phyloP scores from a whole-genome alignment of 2,797 vertebrate genomes.

The Leptatherina wallacei region DNA sequence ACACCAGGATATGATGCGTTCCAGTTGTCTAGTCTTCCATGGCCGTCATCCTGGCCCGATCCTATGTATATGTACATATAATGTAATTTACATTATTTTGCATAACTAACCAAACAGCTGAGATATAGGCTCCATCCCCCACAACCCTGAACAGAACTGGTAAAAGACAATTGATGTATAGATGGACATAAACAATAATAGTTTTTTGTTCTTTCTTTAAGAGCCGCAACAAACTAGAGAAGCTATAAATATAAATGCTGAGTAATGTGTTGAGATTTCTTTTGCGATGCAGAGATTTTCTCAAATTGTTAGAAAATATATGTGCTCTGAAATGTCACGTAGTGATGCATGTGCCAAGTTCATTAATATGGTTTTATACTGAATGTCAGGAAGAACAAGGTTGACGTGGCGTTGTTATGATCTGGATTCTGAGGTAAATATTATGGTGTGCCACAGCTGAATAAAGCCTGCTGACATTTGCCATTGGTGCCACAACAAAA shows the following conservation, averaged over 20 bases:
- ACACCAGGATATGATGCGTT: no score
- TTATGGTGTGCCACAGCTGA: slow-evolving; percentile 60
- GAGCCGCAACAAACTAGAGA: no score
- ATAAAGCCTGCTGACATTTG: slow-evolving; percentile 51
- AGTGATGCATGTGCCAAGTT: background rate
- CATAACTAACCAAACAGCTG: no score
- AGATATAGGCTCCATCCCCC: no score
- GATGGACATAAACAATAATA: no score
- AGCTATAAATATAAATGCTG: background rate
- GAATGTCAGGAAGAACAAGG: background rate
- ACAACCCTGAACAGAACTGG: no score
- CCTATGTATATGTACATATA: background rate
- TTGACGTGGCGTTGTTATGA: slow-evolving; percentile 34
- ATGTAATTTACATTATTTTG: background rate
- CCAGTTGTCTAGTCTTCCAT: no score
- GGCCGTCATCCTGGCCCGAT: no score
- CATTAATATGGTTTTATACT: slow-evolving; percentile 9
- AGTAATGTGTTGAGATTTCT: background rate
- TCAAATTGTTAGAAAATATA: background rate
- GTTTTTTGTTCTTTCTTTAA: no score
- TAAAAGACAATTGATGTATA: no score
- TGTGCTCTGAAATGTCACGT: background rate
- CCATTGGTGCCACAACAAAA: slow-evolving; percentile 60
- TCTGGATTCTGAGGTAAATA: slow-evolving; percentile 57
- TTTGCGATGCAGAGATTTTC: background rate